phyloP scores from a whole-genome alignment of 1,140 invertebrate species.

The Apis laboriosa region DNA sequence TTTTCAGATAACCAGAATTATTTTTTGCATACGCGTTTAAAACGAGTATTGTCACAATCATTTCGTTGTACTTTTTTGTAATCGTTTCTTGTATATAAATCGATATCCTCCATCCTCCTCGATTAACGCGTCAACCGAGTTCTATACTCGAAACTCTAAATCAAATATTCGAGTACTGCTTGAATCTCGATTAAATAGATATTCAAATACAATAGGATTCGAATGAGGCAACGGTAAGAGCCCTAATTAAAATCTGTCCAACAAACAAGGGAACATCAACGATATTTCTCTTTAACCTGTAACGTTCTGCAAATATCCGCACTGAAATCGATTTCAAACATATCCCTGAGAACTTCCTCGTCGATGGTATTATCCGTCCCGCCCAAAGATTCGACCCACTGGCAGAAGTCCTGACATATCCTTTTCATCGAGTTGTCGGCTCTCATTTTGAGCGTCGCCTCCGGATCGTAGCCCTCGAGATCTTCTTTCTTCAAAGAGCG shows the following conservation, averaged over 20 bases:
- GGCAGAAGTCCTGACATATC: slow-evolving; percentile 82
- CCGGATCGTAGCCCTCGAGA: slow-evolving; percentile 72
- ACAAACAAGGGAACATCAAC: neutral
- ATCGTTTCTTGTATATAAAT: too few species aligned
- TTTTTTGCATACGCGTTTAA: too few species aligned
- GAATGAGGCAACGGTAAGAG: too few species aligned
- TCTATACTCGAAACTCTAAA: too few species aligned
- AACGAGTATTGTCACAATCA: too few species aligned
- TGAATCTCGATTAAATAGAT: too few species aligned
- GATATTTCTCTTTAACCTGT: slow-evolving; percentile 64
- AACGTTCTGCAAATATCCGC: slow-evolving; percentile 80
- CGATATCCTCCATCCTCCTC: too few species aligned
- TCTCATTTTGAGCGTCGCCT: slow-evolving; percentile 72
- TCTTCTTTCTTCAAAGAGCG: slow-evolving; percentile 66
- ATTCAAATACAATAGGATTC: too few species aligned
- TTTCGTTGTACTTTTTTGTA: too few species aligned
- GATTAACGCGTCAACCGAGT: too few species aligned
- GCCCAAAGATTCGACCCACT: slow-evolving; percentile 82
- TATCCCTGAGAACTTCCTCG: slow-evolving; percentile 78
- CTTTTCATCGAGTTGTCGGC: slow-evolving; percentile 69
- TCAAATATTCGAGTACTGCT: too few species aligned
- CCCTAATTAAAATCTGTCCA: neutral
- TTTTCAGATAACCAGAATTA: too few species aligned
- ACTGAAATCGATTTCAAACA: slow-evolving; percentile 84
- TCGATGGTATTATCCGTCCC: slow-evolving; percentile 76